Evolutionary conservation across 92 coral and sea anemone species (phyloP).

Genomic region (Palythoa grandiflora): DNA sequence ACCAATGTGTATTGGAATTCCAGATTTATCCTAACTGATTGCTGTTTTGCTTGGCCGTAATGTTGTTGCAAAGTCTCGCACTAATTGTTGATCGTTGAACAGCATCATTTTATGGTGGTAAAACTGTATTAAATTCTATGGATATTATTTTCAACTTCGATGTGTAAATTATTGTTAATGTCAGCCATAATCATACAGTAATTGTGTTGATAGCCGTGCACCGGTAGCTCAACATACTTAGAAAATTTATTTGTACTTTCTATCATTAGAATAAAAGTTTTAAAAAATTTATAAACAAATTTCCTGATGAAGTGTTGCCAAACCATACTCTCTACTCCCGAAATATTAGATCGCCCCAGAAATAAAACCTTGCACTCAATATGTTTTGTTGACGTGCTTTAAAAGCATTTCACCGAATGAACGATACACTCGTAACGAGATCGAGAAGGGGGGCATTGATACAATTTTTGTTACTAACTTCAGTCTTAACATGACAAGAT

Average conservation of each 20-base stretch:
- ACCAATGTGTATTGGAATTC: conserved; percentile 39
- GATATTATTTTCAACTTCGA: neutral
- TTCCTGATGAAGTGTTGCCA: neutral
- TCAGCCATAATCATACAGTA: neutral
- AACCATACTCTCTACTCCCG: neutral
- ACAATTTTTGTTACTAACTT: neutral
- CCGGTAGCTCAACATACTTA: conserved; percentile 6
- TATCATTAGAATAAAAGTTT: neutral
- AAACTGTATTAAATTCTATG: neutral
- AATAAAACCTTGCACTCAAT: neutral
- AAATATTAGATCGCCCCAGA: neutral
- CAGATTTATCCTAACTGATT: neutral
- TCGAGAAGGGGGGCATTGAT: neutral
- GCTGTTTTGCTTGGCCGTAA: neutral
- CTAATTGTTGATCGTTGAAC: neutral
- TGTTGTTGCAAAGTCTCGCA: neutral
- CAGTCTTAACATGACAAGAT: neutral
- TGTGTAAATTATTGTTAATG: conserved; percentile 12
- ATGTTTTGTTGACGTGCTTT: neutral
- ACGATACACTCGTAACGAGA: neutral
- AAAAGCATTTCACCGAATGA: neutral
- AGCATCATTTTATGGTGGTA: neutral
- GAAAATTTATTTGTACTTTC: neutral
- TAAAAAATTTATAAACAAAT: neutral
- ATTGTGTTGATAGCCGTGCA: neutral